Evolutionary conservation across 2,113 vertebrate genomes (phyloP), one percentile per base, ranked within the genome.

Genomic region (Mastomys coucha): DNA sequence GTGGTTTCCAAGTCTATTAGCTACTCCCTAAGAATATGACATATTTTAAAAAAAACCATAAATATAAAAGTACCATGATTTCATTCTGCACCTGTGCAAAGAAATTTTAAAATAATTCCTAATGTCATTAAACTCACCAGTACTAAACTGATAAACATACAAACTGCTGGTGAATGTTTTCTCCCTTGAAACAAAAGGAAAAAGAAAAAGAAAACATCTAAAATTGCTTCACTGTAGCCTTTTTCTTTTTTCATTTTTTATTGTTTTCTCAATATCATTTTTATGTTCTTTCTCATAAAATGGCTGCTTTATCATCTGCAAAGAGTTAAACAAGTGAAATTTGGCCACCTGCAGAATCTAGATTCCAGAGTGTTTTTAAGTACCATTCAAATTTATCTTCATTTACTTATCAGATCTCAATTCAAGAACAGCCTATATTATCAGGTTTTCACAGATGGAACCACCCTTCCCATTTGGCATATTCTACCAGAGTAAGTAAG

Each of bases 401-500:
- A 53, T 81, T 78, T 51, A 70, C 42, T 89, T 56, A 88, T 42
- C 82, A 86, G 65, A 19, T 39, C 11, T 36, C 42, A 36, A 36
- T 42, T 7, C 17, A 81, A 36, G 42, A 91, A 88, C 24, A 91
- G 7, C 17, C 58, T 22, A 5, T n/a, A 93, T 67, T 91, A 91
- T 72, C 90, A 77, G 1, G 33, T 82, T 94, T 76, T 76, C 78
- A 81, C 53, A 93, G 60, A 92, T 20, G 10, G 22, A 87, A 89
- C 9, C 51, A 60, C 84, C 31, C 67, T 96, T 94, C 73, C 77
- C 75, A 72, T 95, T 53, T 91, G 94, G 88, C 20, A 2, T 70
- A 56, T 33, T 67, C 9, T 67, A 91, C 60, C 39, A 94, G 73
- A 91, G 80, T 91, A 77, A 92, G 85, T 91, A 93, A 91, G n/a